Conservation (phyloP, 1,140 invertebrate genomes). For the Oryctes rhinoceros region DNA sequence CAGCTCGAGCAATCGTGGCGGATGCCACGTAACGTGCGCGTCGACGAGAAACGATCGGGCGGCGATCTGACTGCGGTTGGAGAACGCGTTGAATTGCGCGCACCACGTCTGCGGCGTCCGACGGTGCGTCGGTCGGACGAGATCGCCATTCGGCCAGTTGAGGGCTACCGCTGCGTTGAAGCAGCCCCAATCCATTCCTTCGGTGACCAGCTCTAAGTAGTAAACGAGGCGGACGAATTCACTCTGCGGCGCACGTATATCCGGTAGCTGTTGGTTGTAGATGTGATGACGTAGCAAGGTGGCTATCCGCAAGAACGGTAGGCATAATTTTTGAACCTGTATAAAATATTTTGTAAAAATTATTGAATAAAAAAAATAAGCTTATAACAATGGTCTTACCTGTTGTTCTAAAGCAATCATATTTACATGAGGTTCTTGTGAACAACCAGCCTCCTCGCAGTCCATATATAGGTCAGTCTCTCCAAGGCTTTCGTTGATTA, state of each 20-base stretch:
- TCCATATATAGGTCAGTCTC: constrained; percentile 66
- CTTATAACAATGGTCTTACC: constrained; percentile 41
- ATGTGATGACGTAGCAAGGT: constrained; percentile 86
- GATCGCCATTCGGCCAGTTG: constrained; percentile 65
- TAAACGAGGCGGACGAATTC: constrained; percentile 80
- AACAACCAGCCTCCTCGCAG: constrained; percentile 52
- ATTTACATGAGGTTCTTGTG: constrained; percentile 50
- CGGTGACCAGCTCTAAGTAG: constrained; percentile 77
- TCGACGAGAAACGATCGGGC: constrained; percentile 71
- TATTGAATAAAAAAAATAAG: too few relatives aligned
- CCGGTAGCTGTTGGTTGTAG: constrained; percentile 82
- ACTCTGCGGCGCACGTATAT: constrained; percentile 67
- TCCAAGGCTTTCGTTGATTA: constrained; percentile 64
- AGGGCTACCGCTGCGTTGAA: constrained; percentile 73
- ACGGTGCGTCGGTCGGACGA: constrained; percentile 57
- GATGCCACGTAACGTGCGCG: constrained; percentile 77
- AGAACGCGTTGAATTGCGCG: constrained; percentile 68
- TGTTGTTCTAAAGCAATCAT: constrained; percentile 63
- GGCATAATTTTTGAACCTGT: constrained; percentile 78
- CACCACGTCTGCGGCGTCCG: constrained; percentile 71
- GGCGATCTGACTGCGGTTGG: constrained; percentile 65
- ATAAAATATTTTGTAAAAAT: constrained; percentile 42
- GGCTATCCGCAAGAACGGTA: constrained; percentile 86
- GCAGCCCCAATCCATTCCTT: constrained; percentile 71
- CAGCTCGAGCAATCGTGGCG: constrained; percentile 82